Conservation (phyloP, 2,797 vertebrate genomes). For the Morus bassanus region DNA sequence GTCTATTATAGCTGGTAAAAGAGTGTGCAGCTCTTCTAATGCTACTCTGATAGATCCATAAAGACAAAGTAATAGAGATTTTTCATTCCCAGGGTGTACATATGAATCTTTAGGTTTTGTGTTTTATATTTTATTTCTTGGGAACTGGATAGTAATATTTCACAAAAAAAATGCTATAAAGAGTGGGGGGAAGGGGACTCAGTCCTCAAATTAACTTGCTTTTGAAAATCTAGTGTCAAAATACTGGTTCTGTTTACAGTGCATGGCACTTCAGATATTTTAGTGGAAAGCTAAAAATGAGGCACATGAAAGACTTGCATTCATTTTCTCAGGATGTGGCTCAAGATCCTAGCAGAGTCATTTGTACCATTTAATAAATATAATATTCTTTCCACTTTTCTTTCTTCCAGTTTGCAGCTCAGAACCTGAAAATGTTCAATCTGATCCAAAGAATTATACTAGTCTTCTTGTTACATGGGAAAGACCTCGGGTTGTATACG, state of each 20-base stretch:
- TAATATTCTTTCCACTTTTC: neutral
- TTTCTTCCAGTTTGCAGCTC: constrained; percentile 89
- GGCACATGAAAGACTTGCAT: neutral
- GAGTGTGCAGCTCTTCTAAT: neutral
- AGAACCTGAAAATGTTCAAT: constrained; percentile 92
- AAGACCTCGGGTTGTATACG: constrained; percentile 91
- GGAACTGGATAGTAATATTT: neutral
- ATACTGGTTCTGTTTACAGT: neutral
- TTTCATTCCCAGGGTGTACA: neutral
- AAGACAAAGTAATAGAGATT: neutral
- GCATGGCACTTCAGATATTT: neutral
- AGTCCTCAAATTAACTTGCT: neutral
- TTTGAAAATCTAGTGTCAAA: neutral
- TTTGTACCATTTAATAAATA: neutral
- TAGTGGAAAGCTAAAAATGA: neutral
- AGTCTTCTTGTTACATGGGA: constrained; percentile 95
- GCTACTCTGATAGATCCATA: neutral
- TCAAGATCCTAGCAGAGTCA: neutral
- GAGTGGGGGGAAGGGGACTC: neutral
- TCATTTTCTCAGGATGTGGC: neutral
- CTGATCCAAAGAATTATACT: constrained; percentile 87
- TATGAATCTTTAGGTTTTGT: neutral
- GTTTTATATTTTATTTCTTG: neutral
- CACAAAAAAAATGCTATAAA: neutral
- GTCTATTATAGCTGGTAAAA: neutral